Percentiles rank a stretch among this genome's conserved stretches.
phyloP scores from a whole-genome alignment of 2,888 invertebrate genomes.

The Chymomyza procnemis region DNA sequence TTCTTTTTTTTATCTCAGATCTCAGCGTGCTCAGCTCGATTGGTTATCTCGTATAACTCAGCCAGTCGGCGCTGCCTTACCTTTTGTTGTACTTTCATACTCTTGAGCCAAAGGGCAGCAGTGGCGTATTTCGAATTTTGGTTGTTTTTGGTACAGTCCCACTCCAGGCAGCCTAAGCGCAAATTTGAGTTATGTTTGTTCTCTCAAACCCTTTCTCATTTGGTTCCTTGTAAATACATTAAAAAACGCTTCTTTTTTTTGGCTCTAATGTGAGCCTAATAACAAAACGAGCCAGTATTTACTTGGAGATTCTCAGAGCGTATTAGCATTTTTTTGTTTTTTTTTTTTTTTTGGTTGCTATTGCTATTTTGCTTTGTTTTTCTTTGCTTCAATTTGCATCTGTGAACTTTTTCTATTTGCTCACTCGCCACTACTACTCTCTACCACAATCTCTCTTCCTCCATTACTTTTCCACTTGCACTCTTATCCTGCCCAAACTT shows the following conservation, averaged over 20 bases:
- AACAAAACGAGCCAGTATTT: too few relatives aligned
- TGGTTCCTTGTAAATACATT: too few relatives aligned
- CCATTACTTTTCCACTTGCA: not conserved
- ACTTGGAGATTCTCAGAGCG: too few relatives aligned
- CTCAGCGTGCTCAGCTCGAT: not conserved
- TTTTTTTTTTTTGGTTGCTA: too few relatives aligned
- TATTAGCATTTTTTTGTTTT: constrained; percentile 32
- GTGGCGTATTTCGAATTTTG: too few relatives aligned
- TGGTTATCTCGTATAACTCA: not conserved
- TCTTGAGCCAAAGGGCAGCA: too few relatives aligned
- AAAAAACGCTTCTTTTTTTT: too few relatives aligned
- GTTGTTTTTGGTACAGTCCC: too few relatives aligned
- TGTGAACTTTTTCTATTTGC: constrained; percentile 8
- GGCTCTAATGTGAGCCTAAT: too few relatives aligned
- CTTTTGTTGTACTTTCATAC: not conserved
- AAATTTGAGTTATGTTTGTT: too few relatives aligned
- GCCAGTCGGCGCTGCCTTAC: not conserved
- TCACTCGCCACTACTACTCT: not conserved
- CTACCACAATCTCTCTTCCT: not conserved
- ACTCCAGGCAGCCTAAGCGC: too few relatives aligned
- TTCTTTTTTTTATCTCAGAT: not conserved
- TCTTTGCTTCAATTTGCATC: constrained; percentile 14
- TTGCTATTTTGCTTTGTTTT: constrained; percentile 38
- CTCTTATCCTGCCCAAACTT: not conserved
- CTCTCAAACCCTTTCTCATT: too few relatives aligned